phyloP scores from a whole-genome alignment of 2,113 vertebrate genomes.

The Lates calcarifer region DNA sequence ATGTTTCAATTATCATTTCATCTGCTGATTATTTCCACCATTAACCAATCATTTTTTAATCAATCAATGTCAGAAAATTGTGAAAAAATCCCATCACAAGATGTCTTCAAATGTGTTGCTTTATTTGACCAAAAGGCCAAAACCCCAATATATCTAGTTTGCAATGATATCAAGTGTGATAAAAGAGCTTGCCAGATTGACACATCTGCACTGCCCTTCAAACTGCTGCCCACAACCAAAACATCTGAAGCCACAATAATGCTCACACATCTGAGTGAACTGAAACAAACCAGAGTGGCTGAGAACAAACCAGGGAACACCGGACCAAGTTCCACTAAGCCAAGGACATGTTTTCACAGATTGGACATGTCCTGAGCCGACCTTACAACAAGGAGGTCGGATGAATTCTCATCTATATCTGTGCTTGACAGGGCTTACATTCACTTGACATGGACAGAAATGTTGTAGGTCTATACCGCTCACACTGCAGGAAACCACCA shows the following conservation, averaged over 20 bases:
- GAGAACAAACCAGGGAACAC: conserved; percentile 12
- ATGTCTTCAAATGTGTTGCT: too few relatives aligned
- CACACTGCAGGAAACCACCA: conserved; percentile 50
- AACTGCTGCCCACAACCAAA: conserved; percentile 16
- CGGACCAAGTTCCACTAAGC: conserved; percentile 17
- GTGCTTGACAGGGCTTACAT: conserved; percentile 29
- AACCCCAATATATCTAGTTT: too few relatives aligned
- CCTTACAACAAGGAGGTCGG: neutral
- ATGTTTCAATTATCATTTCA: too few relatives aligned
- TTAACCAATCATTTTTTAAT: too few relatives aligned
- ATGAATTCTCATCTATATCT: conserved; percentile 1
- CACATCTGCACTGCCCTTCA: conserved; percentile 28
- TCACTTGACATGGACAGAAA: conserved; percentile 15
- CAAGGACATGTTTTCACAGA: conserved; percentile 37
- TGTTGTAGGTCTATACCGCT: neutral
- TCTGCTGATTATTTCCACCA: too few relatives aligned
- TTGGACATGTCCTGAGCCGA: conserved; percentile 29
- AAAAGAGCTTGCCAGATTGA: neutral
- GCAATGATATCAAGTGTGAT: too few relatives aligned
- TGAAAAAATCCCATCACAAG: too few relatives aligned
- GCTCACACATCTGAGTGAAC: conserved; percentile 24
- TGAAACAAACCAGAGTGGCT: conserved; percentile 17
- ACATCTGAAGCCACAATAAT: conserved; percentile 35
- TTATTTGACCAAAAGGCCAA: too few relatives aligned
- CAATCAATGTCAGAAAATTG: too few relatives aligned